Conservation (phyloP, 2,888 invertebrate species). For the Barypeithes pellucidus region DNA sequence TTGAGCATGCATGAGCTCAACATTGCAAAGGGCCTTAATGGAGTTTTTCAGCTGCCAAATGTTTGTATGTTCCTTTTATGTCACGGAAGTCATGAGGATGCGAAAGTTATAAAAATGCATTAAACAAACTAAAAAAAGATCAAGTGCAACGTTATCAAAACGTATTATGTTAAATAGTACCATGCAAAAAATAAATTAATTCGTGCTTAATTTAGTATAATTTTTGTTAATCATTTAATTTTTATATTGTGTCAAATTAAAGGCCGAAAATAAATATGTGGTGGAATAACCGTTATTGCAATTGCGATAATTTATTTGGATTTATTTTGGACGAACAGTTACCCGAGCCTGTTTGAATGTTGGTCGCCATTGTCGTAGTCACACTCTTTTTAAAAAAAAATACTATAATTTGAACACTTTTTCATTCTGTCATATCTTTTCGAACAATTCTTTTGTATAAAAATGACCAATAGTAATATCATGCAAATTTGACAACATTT, state of each 20-base stretch:
- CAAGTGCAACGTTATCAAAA: not conserved
- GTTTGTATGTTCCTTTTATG: slow-evolving; percentile 19
- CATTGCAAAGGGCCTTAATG: slow-evolving; percentile 33
- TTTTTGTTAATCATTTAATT: not conserved
- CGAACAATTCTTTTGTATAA: too few relatives aligned
- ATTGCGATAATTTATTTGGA: not conserved
- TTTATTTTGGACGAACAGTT: not conserved
- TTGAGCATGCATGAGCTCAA: slow-evolving; percentile 19
- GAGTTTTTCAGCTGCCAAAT: slow-evolving; percentile 38
- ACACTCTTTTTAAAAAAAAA: too few relatives aligned
- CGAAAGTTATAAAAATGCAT: slow-evolving; percentile 4
- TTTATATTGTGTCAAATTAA: not conserved
- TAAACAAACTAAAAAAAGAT: not conserved
- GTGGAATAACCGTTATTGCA: not conserved
- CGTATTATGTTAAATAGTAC: not conserved
- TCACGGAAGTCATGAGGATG: slow-evolving; percentile 1
- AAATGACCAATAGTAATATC: too few relatives aligned
- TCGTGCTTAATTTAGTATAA: not conserved
- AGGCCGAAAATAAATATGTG: not conserved
- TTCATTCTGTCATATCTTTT: too few relatives aligned
- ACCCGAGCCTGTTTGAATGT: too few relatives aligned
- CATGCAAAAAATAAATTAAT: not conserved
- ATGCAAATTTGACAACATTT: too few relatives aligned
- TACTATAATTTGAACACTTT: too few relatives aligned
- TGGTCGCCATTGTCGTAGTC: too few relatives aligned